Conservation (phyloP, 2,113 vertebrate species). For the Seriola aureovittata region DNA sequence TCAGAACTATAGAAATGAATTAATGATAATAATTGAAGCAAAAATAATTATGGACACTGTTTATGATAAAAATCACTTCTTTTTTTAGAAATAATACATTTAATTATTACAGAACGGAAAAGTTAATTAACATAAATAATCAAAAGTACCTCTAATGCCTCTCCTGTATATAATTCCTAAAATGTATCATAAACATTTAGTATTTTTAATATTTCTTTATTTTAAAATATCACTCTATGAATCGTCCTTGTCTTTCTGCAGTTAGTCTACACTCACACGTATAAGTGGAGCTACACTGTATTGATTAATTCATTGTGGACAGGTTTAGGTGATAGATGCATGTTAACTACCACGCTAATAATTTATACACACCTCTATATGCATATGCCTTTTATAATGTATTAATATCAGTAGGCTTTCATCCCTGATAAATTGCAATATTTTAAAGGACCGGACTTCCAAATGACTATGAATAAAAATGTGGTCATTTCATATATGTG, state of each 20-base stretch:
- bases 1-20: conserved; percentile 17
- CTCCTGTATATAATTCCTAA: neutral
- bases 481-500: neutral
- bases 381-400: neutral
- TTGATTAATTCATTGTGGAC: neutral
- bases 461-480: neutral
- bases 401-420: conserved; percentile 4
- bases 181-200: neutral
- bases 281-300: neutral
- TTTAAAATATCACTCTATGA: neutral
- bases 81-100: neutral
- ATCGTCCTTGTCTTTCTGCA: neutral
- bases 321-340: neutral
- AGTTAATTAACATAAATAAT: conserved; percentile 1
- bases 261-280: neutral
- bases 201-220: neutral
- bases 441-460: neutral
- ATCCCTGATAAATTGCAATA: neutral
- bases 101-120: neutral
- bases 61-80: conserved; percentile 4
- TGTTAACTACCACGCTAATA: neutral
- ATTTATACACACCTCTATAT: neutral
- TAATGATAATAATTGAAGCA: conserved; percentile 12
- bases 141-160: neutral
- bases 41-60: conserved; percentile 23